Evolutionary conservation across 2,113 vertebrate genomes (phyloP).

Genomic region (Rhinolophus ferrumequinum): DNA sequence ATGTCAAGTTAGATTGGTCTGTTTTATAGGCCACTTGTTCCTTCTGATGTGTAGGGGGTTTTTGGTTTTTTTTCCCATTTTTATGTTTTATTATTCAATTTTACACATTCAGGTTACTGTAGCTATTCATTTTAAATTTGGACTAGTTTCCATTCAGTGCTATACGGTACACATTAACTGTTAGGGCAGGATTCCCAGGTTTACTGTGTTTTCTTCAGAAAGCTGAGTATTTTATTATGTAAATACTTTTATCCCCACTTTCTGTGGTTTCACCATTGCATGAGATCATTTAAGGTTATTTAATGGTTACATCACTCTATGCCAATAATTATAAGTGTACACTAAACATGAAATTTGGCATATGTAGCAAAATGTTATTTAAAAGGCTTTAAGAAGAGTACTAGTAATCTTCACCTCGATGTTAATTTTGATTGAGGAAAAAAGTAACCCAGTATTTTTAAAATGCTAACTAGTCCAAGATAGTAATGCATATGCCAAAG

Average conservation of each 20-base stretch:
- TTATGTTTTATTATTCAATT: constrained; percentile 81
- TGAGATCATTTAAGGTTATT: constrained; percentile 71
- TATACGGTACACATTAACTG: constrained; percentile 82
- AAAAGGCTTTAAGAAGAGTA: constrained; percentile 68
- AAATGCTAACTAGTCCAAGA: constrained; percentile 81
- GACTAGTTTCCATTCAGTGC: constrained; percentile 79
- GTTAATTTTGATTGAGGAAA: constrained; percentile 75
- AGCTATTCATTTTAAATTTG: constrained; percentile 79
- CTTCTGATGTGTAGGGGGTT: constrained; percentile 72
- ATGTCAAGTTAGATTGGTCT: constrained; percentile 88
- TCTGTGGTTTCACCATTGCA: constrained; percentile 79
- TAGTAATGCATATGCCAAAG: constrained; percentile 93
- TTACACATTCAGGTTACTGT: constrained; percentile 78
- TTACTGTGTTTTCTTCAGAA: constrained; percentile 79
- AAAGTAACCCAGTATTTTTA: constrained; percentile 54
- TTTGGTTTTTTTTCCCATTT: constrained; percentile 72
- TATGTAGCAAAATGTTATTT: constrained; percentile 76
- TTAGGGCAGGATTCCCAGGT: constrained; percentile 83
- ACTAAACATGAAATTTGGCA: constrained; percentile 72
- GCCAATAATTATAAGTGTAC: constrained; percentile 60
- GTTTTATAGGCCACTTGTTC: constrained; percentile 89
- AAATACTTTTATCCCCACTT: constrained; percentile 75
- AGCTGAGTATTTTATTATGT: constrained; percentile 74
- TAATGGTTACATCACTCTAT: constrained; percentile 73
- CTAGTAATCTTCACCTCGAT: constrained; percentile 76